A percentile compares a stretch with the other conserved stretches of the same genome.
These are phyloP conservation scores for Platichthys stellatus DNA, from an alignment of 2,113 vertebrate species.

Conservation along the genomic window DNA sequence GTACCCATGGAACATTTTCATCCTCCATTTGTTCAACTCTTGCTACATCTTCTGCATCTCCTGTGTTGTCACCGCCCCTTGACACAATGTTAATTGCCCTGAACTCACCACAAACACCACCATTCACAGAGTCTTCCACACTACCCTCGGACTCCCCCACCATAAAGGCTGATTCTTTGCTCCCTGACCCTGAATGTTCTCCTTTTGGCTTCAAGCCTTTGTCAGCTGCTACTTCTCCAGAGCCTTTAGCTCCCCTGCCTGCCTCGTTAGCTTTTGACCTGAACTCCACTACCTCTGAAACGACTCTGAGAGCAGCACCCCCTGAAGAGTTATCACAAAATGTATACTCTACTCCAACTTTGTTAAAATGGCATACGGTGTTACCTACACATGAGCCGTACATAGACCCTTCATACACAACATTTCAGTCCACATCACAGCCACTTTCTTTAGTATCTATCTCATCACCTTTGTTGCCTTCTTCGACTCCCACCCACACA, in stretches of 20 bases:
- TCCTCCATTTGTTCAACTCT: slow-evolving; percentile 15
- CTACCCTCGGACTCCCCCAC: slow-evolving; percentile 17
- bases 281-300: background rate
- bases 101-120: background rate
- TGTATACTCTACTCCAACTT: slow-evolving; percentile 1
- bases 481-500: background rate
- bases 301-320: background rate
- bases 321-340: background rate
- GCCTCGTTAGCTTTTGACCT: slow-evolving; percentile 39
- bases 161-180: slow-evolving; percentile 20
- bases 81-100: slow-evolving; percentile 27
- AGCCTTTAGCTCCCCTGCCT: slow-evolving; percentile 58
- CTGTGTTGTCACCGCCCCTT: background rate
- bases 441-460: slow-evolving; percentile 6
- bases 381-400: slow-evolving; percentile 59
- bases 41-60: slow-evolving; percentile 31
- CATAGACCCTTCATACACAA: slow-evolving; percentile 38
- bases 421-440: slow-evolving; percentile 47
- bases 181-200: slow-evolving; percentile 57
- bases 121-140: slow-evolving; percentile 21
- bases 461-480: slow-evolving; percentile 26
- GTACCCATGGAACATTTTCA: background rate
- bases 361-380: slow-evolving; percentile 76
- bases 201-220: slow-evolving; percentile 65
- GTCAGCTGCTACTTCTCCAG: slow-evolving; percentile 63